These are phyloP conservation scores for Heliconius aoede DNA, from an alignment of 2,888 invertebrate genomes.

Conservation along the genomic window DNA sequence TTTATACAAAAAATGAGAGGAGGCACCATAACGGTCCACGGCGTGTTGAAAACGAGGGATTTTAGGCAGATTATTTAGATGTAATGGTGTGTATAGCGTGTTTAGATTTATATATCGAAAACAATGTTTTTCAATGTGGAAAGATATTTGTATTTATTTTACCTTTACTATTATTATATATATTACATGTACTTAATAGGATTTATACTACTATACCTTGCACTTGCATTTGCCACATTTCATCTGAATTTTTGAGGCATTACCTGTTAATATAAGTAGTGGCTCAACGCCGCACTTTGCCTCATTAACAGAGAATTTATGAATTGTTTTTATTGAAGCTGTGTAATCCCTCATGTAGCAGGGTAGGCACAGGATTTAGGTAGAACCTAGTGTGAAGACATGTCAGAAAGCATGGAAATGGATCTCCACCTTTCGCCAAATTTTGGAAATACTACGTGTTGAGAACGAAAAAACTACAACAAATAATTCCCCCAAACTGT, in stretches of 20 bases:
- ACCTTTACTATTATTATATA: not conserved
- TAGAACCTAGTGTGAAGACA: too few relatives aligned
- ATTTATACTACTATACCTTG: too few relatives aligned
- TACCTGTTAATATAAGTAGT: not conserved
- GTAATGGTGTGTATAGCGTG: slow-evolving; percentile 38
- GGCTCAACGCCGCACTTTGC: too few relatives aligned
- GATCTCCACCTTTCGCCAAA: too few relatives aligned
- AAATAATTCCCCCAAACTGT: not conserved
- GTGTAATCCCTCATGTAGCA: too few relatives aligned
- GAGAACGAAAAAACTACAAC: too few relatives aligned
- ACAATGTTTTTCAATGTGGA: slow-evolving; percentile 10
- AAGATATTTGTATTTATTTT: not conserved
- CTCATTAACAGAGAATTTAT: too few relatives aligned
- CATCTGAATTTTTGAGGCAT: not conserved
- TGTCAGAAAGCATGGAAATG: too few relatives aligned
- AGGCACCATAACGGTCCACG: slow-evolving; percentile 61
- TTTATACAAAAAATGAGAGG: slow-evolving; percentile 58
- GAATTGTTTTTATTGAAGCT: too few relatives aligned
- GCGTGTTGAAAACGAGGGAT: slow-evolving; percentile 50
- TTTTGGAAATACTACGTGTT: too few relatives aligned
- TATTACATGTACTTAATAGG: too few relatives aligned
- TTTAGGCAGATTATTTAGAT: slow-evolving; percentile 21
- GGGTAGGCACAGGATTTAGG: too few relatives aligned
- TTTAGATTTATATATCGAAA: slow-evolving; percentile 36
- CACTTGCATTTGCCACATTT: not conserved